Conservation (phyloP, 2,888 invertebrate species). For the Conchocele bisecta region DNA sequence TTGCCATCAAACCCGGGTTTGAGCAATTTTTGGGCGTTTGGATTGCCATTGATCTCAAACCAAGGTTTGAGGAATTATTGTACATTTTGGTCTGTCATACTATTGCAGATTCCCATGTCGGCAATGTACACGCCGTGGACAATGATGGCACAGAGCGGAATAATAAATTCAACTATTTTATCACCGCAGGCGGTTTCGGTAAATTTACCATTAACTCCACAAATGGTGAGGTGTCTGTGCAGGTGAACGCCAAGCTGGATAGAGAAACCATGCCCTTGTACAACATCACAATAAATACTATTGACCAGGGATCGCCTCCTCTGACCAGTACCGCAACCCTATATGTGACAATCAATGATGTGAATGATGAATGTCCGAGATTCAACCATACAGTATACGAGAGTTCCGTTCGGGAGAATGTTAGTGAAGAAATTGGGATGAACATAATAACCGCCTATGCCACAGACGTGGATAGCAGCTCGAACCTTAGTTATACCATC, state of each 20-base stretch:
- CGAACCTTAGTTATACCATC: slow-evolving; percentile 17
- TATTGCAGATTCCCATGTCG: too few relatives aligned
- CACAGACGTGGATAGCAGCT: slow-evolving; percentile 26
- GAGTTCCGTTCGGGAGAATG: neutral
- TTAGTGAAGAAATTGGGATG: slow-evolving; percentile 1
- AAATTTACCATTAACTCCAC: too few relatives aligned
- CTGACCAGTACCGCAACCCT: slow-evolving; percentile 65
- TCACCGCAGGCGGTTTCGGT: slow-evolving; percentile 36
- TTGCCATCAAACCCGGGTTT: too few relatives aligned
- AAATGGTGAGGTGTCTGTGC: slow-evolving; percentile 38
- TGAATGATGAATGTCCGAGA: slow-evolving; percentile 72
- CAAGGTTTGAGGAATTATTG: too few relatives aligned
- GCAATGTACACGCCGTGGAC: too few relatives aligned
- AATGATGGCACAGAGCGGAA: too few relatives aligned
- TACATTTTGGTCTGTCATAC: too few relatives aligned
- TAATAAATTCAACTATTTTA: slow-evolving; percentile 38
- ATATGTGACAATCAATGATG: slow-evolving; percentile 64
- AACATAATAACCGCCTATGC: slow-evolving; percentile 17
- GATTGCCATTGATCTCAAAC: too few relatives aligned
- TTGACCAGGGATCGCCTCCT: slow-evolving; percentile 64
- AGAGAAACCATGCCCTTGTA: slow-evolving; percentile 45
- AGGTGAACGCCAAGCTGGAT: slow-evolving; percentile 31
- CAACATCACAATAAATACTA: slow-evolving; percentile 62
- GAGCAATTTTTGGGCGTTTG: too few relatives aligned
- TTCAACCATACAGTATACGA: slow-evolving; percentile 14